These are phyloP conservation scores for Acanthochromis polyacanthus DNA, from an alignment of 2,113 vertebrate species.

Conservation along the genomic window DNA sequence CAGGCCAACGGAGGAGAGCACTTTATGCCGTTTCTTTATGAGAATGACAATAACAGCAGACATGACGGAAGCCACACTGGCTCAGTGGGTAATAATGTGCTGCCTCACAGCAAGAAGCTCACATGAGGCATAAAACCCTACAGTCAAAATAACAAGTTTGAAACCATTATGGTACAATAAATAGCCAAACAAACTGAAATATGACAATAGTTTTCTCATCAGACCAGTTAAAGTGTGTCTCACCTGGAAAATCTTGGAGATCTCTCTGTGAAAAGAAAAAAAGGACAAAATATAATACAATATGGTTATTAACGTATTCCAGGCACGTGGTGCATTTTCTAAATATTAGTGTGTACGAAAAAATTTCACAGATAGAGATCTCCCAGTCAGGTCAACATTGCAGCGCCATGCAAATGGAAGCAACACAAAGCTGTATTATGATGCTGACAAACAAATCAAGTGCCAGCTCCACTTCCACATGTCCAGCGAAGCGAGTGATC, in stretches of 20 bases:
- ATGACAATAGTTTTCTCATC: constrained; percentile 36
- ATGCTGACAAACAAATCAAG: constrained; percentile 47
- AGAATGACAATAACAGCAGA: neutral
- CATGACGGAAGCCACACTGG: neutral
- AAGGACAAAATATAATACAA: neutral
- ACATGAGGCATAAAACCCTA: neutral
- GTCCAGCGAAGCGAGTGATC: constrained; percentile 54
- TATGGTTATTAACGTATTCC: no score
- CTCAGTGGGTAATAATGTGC: neutral
- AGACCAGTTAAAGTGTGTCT: neutral
- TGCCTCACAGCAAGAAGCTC: neutral
- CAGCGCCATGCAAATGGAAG: constrained; percentile 16
- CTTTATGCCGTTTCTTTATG: neutral
- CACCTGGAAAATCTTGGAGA: constrained; percentile 30
- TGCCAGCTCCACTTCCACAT: constrained; percentile 45
- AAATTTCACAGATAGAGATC: neutral
- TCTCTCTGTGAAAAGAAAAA: constrained; percentile 52
- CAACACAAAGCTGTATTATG: constrained; percentile 48
- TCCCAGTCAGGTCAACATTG: neutral
- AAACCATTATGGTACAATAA: neutral
- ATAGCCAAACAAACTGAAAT: neutral
- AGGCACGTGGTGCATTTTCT: no score
- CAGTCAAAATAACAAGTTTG: neutral
- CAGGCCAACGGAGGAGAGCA: neutral
- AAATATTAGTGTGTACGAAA: no score